phyloP scores from a whole-genome alignment of 2,797 vertebrate genomes.

The Etheostoma perlongum region DNA sequence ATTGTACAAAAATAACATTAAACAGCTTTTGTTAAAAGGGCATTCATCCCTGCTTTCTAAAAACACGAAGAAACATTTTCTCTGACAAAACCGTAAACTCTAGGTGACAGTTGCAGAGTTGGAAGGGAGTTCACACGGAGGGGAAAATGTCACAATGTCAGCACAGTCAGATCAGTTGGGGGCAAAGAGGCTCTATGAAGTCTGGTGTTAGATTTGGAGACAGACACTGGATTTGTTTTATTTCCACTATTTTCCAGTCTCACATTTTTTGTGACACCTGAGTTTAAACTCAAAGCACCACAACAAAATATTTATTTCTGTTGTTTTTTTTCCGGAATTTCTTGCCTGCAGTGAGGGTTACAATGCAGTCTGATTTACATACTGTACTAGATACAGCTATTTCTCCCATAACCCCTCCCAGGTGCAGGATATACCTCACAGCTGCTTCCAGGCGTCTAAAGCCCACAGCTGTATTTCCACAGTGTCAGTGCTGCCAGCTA shows the following conservation, averaged over 20 bases:
- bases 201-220: slow-evolving; percentile 26
- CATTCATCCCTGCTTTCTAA: slow-evolving; percentile 42
- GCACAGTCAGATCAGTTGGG: slow-evolving; percentile 30
- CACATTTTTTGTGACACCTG: slow-evolving; percentile 21
- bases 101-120: slow-evolving; percentile 27
- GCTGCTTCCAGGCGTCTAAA: slow-evolving; percentile 34
- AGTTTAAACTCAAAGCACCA: slow-evolving; percentile 15
- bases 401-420: neutral
- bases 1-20: slow-evolving; percentile 74
- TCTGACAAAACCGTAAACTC: slow-evolving; percentile 33
- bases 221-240: slow-evolving; percentile 30
- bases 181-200: slow-evolving; percentile 33
- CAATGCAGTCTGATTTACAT: slow-evolving; percentile 33
- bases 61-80: slow-evolving; percentile 34
- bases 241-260: neutral
- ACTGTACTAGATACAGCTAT: slow-evolving; percentile 3
- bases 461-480: slow-evolving; percentile 53
- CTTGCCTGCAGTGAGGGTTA: slow-evolving; percentile 6
- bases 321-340: neutral
- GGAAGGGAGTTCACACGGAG: slow-evolving; percentile 29
- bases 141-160: slow-evolving; percentile 34
- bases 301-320: slow-evolving; percentile 31
- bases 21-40: slow-evolving; percentile 68
- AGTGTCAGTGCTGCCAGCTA: slow-evolving; percentile 24
- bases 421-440: slow-evolving; percentile 22